Conservation (phyloP, 1,140 invertebrate species). For the Ips typographus region DNA sequence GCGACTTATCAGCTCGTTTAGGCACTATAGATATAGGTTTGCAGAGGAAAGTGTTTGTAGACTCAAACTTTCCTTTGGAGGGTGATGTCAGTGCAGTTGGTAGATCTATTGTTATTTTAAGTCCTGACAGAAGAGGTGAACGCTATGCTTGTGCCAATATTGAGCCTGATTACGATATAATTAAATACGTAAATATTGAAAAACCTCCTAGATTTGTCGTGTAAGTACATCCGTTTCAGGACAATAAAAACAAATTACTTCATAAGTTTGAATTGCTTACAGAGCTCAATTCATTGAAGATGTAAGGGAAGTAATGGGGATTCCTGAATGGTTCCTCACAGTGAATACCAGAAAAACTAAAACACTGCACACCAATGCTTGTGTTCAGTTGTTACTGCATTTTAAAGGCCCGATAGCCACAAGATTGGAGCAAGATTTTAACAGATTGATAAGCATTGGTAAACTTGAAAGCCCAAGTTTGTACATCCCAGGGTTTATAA, state of each 20-base stretch:
- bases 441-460: constrained; percentile 70
- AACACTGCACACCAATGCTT: constrained; percentile 73
- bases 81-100: constrained; percentile 75
- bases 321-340: constrained; percentile 87
- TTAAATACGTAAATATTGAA: constrained; percentile 86
- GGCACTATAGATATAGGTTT: constrained; percentile 83
- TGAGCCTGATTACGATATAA: constrained; percentile 84
- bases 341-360: constrained; percentile 81
- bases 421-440: constrained; percentile 76
- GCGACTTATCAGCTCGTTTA: constrained; percentile 82
- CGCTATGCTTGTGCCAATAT: constrained; percentile 90
- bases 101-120: constrained; percentile 83
- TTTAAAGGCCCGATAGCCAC: constrained; percentile 81
- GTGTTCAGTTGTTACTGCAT: constrained; percentile 85
- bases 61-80: constrained; percentile 86
- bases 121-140: constrained; percentile 67
- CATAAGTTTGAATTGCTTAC: constrained; percentile 27
- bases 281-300: constrained; percentile 85
- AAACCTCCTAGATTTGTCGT: constrained; percentile 85
- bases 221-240: constrained; percentile 59
- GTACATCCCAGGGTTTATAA: constrained; percentile 74
- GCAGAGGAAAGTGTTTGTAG: constrained; percentile 75
- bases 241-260: not conserved
- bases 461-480: constrained; percentile 73
- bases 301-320: constrained; percentile 77